Base-by-base conservation (phyloP, 2,113 vertebrate species). In the Lipotes vexillifer region DNA sequence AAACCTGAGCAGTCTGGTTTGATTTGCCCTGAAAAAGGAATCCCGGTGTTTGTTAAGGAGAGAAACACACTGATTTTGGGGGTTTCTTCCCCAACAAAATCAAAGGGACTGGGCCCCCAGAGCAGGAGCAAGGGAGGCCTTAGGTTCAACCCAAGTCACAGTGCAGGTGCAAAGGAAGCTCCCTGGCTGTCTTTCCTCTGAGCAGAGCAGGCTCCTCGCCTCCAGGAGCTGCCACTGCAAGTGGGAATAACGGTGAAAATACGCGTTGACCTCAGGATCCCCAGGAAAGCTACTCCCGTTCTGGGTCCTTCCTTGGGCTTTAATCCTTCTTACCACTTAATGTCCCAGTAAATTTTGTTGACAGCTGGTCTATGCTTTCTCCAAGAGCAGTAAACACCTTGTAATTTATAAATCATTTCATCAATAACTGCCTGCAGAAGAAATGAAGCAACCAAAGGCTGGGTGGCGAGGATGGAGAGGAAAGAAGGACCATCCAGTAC, bases 401-500 rank as follows among this genome's bases (percentile, higher is more conserved):
- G 25, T 61, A 91, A 97, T 94, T 96, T n/a, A 95, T 88, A 98
- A 96, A 36, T 90, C 72, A 91, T 46, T 96, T 10, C 23, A 75
- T 94, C 21, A 36, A 11, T 96, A 96, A 96, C 74, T 87, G 31
- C 78, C 74, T 41, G 52, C 6, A 78, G 80, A 93, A 94, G 52
- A 63, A 98, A 61, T 11, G 13, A 1, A 29, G 7, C 38, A 85
- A 77, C 66, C 84, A 46, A 94, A 92, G 82, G 29, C 66, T 71
- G 44, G 92, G 14, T 49, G 59, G 69, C 63, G 5, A 94, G 33
- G 68, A 18, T 15, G 12, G 9, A 71, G 78, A 95, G 33, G 77
- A 94, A 83, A 61, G 13, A 2, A 57, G 13, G n/a, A n/a, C 11
- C 90, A 74, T 78, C 65, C 18, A 29, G 21, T 38, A 36, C 14